Percentiles rank a stretch among this genome's conserved stretches.
Evolutionary conservation across 2,797 vertebrate species (phyloP).

Genomic region (Avahi laniger): DNA sequence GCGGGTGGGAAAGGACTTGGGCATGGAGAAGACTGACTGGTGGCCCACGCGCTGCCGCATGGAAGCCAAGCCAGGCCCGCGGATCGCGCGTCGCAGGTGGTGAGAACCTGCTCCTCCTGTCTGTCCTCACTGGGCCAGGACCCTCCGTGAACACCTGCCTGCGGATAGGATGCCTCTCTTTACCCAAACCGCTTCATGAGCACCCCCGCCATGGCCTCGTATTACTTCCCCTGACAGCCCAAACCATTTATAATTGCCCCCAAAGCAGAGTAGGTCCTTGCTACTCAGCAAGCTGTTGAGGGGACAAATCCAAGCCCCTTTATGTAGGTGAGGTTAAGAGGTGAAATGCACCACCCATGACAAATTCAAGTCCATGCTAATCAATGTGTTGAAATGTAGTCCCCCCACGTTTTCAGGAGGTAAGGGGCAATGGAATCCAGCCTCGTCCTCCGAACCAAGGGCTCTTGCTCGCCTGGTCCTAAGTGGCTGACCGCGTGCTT

Average conservation of each 20-base stretch:
- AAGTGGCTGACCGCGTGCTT: neutral
- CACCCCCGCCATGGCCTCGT: neutral
- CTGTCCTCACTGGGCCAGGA: neutral
- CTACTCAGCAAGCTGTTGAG: neutral
- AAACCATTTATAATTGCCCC: neutral
- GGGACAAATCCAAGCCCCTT: neutral
- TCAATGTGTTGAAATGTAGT: neutral
- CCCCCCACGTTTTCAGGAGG: neutral
- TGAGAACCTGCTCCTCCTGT: neutral
- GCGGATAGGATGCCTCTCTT: neutral
- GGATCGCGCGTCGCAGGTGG: accelerated
- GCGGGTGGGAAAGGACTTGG: neutral
- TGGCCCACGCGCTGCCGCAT: accelerated
- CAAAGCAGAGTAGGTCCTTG: neutral
- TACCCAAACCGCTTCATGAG: neutral
- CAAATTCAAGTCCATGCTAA: neutral
- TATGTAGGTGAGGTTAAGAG: neutral
- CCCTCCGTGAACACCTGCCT: neutral
- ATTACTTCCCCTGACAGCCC: neutral
- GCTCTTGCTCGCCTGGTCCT: neutral
- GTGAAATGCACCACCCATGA: neutral
- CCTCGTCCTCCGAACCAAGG: neutral
- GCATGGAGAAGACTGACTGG: neutral
- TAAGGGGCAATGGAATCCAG: neutral
- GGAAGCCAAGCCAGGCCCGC: too few species aligned